Evolutionary conservation across 1,140 invertebrate species (phyloP).

Genomic region (Philaenus spumarius): DNA sequence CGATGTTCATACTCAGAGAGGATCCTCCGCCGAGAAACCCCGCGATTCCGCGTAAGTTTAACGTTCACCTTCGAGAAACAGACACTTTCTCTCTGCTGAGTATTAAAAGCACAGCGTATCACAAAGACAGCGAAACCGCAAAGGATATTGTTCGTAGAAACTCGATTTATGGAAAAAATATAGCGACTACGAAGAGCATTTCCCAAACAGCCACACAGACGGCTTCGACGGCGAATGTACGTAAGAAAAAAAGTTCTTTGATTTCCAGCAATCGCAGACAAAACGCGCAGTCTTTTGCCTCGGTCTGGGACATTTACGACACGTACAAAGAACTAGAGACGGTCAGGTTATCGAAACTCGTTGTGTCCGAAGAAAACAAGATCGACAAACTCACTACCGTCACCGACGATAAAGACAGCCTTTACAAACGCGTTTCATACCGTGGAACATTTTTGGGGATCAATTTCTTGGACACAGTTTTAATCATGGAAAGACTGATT

Average conservation of each 20-base stretch:
- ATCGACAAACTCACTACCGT: not conserved
- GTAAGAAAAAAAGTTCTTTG: not conserved
- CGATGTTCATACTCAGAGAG: not conserved
- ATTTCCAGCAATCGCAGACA: not conserved
- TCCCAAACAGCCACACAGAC: constrained; percentile 1
- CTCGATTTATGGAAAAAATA: not conserved
- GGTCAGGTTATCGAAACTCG: not conserved
- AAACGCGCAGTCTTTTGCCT: not conserved
- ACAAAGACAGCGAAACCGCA: not conserved
- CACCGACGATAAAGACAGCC: not conserved
- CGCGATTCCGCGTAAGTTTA: not conserved
- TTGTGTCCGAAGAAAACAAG: not conserved
- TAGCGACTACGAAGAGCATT: not conserved
- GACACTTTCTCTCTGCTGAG: not conserved
- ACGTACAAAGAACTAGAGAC: not conserved
- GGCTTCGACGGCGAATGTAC: not conserved
- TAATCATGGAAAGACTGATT: constrained; percentile 7
- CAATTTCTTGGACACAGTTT: not conserved
- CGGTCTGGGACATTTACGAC: constrained; percentile 8
- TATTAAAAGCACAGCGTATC: not conserved
- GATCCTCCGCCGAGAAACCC: not conserved
- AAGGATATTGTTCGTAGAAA: not conserved
- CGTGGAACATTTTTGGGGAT: not conserved
- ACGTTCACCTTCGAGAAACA: not conserved
- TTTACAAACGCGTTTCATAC: not conserved